A percentile compares a stretch with the other conserved stretches of the same genome.
phyloP scores from a whole-genome alignment of 2,888 invertebrate species.

The Eupeodes latifasciatus region DNA sequence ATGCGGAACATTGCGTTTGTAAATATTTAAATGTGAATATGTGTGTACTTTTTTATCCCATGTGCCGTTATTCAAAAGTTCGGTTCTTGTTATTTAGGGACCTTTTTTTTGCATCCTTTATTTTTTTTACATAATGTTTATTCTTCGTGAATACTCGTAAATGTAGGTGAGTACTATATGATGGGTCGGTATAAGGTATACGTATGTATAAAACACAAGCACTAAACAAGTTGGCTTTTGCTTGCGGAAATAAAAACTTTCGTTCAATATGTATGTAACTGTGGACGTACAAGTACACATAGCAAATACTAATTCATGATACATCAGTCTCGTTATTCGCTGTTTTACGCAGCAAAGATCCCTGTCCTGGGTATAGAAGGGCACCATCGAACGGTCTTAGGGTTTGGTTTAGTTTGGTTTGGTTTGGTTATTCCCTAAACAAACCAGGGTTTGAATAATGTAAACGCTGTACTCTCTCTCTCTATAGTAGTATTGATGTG shows the following conservation, averaged over 20 bases:
- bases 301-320: conserved; percentile 35
- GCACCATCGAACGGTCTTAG: not conserved
- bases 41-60: conserved; percentile 2
- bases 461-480: conserved; percentile 35
- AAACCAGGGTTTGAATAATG: conserved; percentile 48
- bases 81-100: not conserved
- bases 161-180: too few relatives aligned
- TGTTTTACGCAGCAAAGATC: conserved; percentile 27
- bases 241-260: conserved; percentile 20
- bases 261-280: not conserved
- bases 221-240: conserved; percentile 22
- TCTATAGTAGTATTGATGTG: not conserved
- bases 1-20: conserved; percentile 5
- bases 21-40: not conserved
- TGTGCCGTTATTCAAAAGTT: conserved; percentile 35
- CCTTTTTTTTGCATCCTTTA: conserved; percentile 27
- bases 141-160: conserved; percentile 10
- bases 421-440: conserved; percentile 49
- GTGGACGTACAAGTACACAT: not conserved
- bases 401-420: not conserved
- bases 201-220: conserved; percentile 17
- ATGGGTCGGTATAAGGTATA: too few relatives aligned
- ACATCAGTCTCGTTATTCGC: conserved; percentile 42
- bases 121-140: conserved; percentile 11
- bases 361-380: conserved; percentile 1